A percentile compares a stretch with the other conserved stretches of the same genome.
phyloP scores from a whole-genome alignment of 2,797 vertebrate genomes.

The Rhyacichthys aspro region DNA sequence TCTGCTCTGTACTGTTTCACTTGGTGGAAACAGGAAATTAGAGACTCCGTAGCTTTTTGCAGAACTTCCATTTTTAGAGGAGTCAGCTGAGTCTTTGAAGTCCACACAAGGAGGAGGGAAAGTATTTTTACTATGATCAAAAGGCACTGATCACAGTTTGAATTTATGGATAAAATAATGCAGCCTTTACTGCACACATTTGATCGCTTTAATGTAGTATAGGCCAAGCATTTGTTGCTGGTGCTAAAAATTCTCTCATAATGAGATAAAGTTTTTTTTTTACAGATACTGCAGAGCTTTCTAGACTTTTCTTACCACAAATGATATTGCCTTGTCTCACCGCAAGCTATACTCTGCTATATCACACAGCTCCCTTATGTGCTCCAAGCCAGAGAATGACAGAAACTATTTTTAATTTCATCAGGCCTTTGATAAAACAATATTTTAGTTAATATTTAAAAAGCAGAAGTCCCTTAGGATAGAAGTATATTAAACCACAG shows the following conservation, averaged over 20 bases:
- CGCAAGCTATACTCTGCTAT: constrained; percentile 3
- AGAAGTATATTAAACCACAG: constrained; percentile 5
- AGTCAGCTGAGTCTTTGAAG: constrained; percentile 26
- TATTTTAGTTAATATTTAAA: constrained; percentile 34
- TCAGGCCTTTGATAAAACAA: constrained; percentile 39
- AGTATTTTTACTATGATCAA: constrained; percentile 40
- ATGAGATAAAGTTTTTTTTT: constrained; percentile 18
- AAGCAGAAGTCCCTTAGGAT: background rate
- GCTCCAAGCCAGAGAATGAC: constrained; percentile 21
- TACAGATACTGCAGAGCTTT: background rate
- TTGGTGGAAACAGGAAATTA: background rate
- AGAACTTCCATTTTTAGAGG: constrained; percentile 5
- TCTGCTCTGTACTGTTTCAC: background rate
- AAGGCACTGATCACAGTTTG: constrained; percentile 14
- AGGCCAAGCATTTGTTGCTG: too few relatives aligned
- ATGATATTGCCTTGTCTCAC: constrained; percentile 14
- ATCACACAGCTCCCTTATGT: constrained; percentile 3
- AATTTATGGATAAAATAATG: constrained; percentile 48
- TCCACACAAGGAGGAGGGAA: constrained; percentile 24
- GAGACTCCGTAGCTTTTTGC: background rate
- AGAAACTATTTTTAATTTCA: constrained; percentile 20
- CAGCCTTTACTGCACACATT: constrained; percentile 36
- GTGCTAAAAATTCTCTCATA: constrained; percentile 4
- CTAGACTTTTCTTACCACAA: background rate
- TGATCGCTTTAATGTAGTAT: constrained; percentile 18